Evolutionary conservation across 2,113 vertebrate genomes (phyloP).

Genomic region (Poecile atricapillus): DNA sequence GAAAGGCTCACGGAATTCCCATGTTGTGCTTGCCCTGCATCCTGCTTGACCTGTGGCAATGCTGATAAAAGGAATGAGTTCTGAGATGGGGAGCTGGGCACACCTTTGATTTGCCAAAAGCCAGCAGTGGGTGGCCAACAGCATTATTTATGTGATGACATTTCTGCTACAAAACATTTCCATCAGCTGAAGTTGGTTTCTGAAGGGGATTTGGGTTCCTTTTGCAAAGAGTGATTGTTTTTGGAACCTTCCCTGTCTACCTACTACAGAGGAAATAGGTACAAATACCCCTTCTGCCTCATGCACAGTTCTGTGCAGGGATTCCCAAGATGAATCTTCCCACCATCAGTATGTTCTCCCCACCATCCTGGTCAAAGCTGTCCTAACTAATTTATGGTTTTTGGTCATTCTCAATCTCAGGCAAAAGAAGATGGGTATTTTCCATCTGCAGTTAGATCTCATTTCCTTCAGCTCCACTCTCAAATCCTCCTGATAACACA

Average conservation of each 20-base stretch:
- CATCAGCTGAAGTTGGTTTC: not conserved
- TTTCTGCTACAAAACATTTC: not conserved
- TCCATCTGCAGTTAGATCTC: not conserved
- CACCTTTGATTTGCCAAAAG: not conserved
- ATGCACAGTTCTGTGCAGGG: fast-evolving
- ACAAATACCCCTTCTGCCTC: not conserved
- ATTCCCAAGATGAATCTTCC: not conserved
- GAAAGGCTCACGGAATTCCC: not conserved
- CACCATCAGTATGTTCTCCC: not conserved
- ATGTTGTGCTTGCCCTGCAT: not conserved
- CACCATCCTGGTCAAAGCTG: not conserved
- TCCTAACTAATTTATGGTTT: not conserved
- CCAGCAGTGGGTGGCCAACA: not conserved
- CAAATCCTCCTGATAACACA: not conserved
- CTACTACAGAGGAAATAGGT: not conserved
- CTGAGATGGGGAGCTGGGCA: not conserved
- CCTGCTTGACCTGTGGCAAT: not conserved
- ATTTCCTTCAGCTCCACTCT: not conserved
- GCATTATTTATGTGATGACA: not conserved
- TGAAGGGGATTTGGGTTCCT: not conserved
- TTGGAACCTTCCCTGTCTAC: not conserved
- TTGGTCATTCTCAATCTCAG: not conserved
- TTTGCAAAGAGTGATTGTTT: not conserved
- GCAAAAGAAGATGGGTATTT: not conserved
- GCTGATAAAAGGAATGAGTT: not conserved